phyloP scores from a whole-genome alignment of 2,113 vertebrate species.

The Sterrhoptilus dennistouni region DNA sequence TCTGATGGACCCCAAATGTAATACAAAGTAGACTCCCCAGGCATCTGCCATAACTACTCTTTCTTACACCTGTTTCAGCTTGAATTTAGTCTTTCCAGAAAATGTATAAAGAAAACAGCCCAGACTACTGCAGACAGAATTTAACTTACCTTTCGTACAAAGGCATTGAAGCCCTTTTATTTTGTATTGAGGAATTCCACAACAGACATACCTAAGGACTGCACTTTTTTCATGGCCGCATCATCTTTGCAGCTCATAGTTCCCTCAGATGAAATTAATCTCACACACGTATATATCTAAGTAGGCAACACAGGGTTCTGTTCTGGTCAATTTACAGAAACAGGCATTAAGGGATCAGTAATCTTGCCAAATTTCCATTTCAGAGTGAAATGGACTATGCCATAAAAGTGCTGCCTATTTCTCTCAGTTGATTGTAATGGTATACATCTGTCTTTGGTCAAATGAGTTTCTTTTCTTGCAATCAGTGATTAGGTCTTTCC shows the following conservation, averaged over 20 bases:
- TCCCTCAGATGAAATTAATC: neutral
- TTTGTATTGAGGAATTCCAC: neutral
- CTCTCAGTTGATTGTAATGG: neutral
- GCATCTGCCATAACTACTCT: neutral
- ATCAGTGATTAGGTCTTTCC: neutral
- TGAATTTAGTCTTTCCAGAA: neutral
- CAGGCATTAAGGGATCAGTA: neutral
- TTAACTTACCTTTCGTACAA: neutral
- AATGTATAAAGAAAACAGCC: neutral
- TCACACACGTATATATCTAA: neutral
- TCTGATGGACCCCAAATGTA: neutral
- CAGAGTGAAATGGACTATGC: neutral
- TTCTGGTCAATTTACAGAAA: constrained; percentile 7
- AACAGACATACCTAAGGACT: neutral
- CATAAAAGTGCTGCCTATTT: neutral
- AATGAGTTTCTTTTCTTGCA: neutral
- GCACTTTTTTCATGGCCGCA: neutral
- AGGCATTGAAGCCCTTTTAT: neutral
- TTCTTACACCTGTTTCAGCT: neutral
- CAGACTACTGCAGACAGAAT: neutral
- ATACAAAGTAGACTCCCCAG: neutral
- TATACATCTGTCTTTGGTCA: constrained; percentile 16
- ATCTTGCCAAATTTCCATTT: constrained; percentile 34
- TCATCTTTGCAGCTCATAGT: neutral
- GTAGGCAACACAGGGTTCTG: neutral